Conservation (phyloP, 37 sponge, comb jelly and placozoan species). For the Cliona cf. orientalis region DNA sequence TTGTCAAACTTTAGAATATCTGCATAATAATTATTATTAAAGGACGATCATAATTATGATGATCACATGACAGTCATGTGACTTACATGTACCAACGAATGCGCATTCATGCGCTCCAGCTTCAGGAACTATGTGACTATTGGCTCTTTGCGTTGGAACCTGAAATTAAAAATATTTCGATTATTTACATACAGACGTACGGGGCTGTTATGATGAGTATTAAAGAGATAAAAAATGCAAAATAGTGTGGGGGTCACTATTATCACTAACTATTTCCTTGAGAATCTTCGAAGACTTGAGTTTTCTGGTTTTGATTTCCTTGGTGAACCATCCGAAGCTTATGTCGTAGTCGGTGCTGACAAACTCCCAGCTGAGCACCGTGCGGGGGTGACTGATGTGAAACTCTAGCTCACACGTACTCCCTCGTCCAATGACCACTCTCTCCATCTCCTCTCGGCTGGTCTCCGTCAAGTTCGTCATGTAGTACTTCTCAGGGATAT, state of each 20-base stretch:
- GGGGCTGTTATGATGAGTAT: no score
- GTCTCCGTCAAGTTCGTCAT: slow-evolving; percentile 39
- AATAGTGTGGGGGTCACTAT: no score
- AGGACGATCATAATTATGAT: neutral
- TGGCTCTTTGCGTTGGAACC: slow-evolving; percentile 40
- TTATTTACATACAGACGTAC: no score
- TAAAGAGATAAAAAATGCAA: no score
- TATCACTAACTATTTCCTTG: no score
- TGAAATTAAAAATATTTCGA: no score
- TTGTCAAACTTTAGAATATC: slow-evolving; percentile 88
- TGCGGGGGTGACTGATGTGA: slow-evolving; percentile 19
- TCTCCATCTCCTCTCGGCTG: slow-evolving; percentile 42
- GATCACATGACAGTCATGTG: neutral
- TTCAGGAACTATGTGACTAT: slow-evolving; percentile 66
- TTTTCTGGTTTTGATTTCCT: neutral
- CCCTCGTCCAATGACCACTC: slow-evolving; percentile 26
- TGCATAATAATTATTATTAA: slow-evolving; percentile 4
- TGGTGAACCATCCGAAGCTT: slow-evolving; percentile 65
- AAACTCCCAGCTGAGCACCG: slow-evolving; percentile 75
- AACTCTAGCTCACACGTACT: slow-evolving; percentile 6
- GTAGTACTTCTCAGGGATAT: slow-evolving; percentile 55
- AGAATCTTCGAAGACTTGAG: neutral
- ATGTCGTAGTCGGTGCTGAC: slow-evolving; percentile 72
- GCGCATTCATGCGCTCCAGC: slow-evolving; percentile 50
- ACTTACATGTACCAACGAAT: slow-evolving; percentile 72